Conservation (phyloP, 2,888 invertebrate species). For the Hartigia nigra region DNA sequence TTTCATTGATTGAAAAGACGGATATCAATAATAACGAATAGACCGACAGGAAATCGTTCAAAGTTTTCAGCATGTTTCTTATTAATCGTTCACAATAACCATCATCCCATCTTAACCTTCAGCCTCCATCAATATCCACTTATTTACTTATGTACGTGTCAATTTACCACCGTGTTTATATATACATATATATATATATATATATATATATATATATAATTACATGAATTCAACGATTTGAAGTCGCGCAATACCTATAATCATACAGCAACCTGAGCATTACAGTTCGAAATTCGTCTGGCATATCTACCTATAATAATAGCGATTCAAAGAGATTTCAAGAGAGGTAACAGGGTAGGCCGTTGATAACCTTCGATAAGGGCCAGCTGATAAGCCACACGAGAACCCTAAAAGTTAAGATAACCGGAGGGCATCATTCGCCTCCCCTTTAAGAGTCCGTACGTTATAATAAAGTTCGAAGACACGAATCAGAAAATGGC, state of each 20-base stretch:
- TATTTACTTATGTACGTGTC: too few species aligned
- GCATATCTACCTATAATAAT: neutral
- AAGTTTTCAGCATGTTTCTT: neutral
- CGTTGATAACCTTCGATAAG: slow-evolving; percentile 6
- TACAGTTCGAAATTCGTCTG: neutral
- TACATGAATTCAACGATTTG: neutral
- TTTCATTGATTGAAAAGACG: neutral
- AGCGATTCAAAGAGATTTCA: neutral
- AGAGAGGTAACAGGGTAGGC: neutral
- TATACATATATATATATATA: too few species aligned
- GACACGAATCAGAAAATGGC: slow-evolving; percentile 3
- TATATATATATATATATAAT: too few species aligned
- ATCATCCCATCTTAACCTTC: neutral
- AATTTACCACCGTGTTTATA: too few species aligned
- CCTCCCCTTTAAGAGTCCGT: slow-evolving; percentile 7
- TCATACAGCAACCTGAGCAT: neutral
- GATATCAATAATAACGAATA: neutral
- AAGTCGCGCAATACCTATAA: neutral
- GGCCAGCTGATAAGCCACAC: slow-evolving; percentile 8
- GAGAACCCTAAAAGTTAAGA: slow-evolving; percentile 2
- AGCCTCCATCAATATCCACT: too few species aligned
- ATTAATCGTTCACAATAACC: neutral
- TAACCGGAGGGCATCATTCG: slow-evolving; percentile 8
- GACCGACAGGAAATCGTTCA: neutral
- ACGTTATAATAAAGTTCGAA: slow-evolving; percentile 10